A percentile compares a stretch with the other conserved stretches of the same genome.
These are phyloP conservation scores for Petrolisthes manimaculis DNA, from an alignment of 2,888 invertebrate genomes.

Conservation along the genomic window DNA sequence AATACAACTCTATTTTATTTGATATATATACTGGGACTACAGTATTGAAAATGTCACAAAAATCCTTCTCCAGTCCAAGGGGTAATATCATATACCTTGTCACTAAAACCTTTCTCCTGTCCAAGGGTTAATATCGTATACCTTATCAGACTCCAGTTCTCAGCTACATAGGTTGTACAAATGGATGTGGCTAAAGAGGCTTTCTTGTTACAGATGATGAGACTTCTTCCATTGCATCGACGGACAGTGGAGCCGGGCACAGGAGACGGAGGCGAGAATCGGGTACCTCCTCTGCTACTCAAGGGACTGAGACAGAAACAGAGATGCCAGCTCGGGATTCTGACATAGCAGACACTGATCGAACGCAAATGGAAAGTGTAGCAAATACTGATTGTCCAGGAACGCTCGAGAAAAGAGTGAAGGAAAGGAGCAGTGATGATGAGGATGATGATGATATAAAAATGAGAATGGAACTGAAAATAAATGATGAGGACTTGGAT, in stretches of 20 bases:
- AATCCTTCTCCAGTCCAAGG: too few species aligned
- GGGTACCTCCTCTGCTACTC: constrained; percentile 44
- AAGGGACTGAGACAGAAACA: constrained; percentile 49
- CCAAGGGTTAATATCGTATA: too few species aligned
- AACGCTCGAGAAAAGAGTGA: not conserved
- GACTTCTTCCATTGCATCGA: constrained; percentile 61
- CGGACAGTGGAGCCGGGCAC: constrained; percentile 50
- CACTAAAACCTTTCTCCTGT: too few species aligned
- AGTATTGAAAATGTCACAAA: too few species aligned
- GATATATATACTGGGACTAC: too few species aligned
- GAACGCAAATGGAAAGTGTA: not conserved
- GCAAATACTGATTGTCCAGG: not conserved
- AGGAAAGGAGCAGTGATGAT: not conserved
- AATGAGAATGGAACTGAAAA: not conserved
- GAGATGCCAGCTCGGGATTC: constrained; percentile 32
- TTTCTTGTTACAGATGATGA: constrained; percentile 59
- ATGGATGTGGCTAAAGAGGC: not conserved
- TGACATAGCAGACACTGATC: not conserved
- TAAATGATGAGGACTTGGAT: not conserved
- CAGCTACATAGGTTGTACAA: too few species aligned
- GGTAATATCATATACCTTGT: too few species aligned
- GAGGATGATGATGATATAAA: constrained; percentile 31
- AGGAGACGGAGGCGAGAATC: constrained; percentile 44
- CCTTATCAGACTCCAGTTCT: too few species aligned
- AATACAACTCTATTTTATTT: too few species aligned